These are phyloP conservation scores for Pandemis cinnamomeana DNA, from an alignment of 2,888 invertebrate species.

Conservation along the genomic window DNA sequence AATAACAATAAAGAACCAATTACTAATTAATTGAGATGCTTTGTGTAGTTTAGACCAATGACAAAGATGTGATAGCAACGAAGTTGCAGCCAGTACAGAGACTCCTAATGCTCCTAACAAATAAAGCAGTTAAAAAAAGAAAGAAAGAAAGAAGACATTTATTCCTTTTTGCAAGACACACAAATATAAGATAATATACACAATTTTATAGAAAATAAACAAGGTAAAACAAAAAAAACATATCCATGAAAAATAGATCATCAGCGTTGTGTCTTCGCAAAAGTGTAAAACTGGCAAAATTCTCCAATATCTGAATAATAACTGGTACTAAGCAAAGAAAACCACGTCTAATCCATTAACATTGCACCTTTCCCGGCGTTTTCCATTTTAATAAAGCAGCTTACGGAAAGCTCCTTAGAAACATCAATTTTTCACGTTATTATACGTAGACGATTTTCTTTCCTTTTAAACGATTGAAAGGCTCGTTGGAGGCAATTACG, in stretches of 20 bases:
- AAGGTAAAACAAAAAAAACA: no score
- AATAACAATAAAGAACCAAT: no score
- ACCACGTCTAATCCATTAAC: constrained; percentile 42
- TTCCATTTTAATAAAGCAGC: constrained; percentile 49
- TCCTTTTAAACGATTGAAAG: constrained; percentile 46
- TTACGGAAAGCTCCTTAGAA: constrained; percentile 52
- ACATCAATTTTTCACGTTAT: constrained; percentile 55
- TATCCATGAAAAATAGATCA: no score
- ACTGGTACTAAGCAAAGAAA: constrained; percentile 26
- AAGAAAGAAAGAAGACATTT: no score
- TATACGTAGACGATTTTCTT: constrained; percentile 50
- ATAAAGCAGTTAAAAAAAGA: not conserved
- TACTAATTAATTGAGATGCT: no score
- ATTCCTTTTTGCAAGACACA: no score
- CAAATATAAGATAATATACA: no score
- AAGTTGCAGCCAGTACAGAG: no score
- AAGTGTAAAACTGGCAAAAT: not conserved
- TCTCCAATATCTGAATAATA: not conserved
- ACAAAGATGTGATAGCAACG: no score
- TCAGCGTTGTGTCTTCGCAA: no score
- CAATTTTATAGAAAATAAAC: no score
- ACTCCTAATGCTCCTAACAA: not conserved
- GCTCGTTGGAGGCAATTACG: constrained; percentile 43
- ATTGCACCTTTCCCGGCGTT: constrained; percentile 32
- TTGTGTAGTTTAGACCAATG: no score